These are phyloP conservation scores for Asobara japonica DNA, from an alignment of 1,140 invertebrate genomes.

Conservation along the genomic window DNA sequence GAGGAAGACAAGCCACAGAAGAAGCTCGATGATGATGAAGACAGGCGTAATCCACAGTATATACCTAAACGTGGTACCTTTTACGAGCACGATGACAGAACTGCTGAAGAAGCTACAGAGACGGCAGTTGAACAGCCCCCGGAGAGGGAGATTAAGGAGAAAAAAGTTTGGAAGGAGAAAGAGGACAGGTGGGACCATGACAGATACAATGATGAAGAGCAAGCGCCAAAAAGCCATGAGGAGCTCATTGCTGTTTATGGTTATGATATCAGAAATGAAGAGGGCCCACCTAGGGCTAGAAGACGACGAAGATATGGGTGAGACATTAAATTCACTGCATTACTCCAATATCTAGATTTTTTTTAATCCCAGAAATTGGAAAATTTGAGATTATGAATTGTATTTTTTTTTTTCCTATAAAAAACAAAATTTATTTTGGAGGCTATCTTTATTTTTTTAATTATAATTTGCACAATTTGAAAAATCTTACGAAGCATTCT, in stretches of 20 bases:
- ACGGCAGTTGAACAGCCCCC: slow-evolving; percentile 53
- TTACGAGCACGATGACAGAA: slow-evolving; percentile 95
- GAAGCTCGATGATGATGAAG: slow-evolving; percentile 91
- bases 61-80: slow-evolving; percentile 96
- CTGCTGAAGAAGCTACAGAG: slow-evolving; percentile 73
- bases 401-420: slow-evolving; percentile 34
- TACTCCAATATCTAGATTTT: too few relatives aligned
- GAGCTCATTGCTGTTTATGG: slow-evolving; percentile 91
- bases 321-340: too few relatives aligned
- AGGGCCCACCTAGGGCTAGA: slow-evolving; percentile 87
- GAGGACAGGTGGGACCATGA: slow-evolving; percentile 91
- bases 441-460: too few relatives aligned
- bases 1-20: slow-evolving; percentile 70
- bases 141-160: slow-evolving; percentile 65
- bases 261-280: slow-evolving; percentile 93
- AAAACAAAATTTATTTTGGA: too few relatives aligned
- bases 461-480: too few relatives aligned
- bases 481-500: too few relatives aligned
- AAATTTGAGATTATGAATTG: too few relatives aligned
- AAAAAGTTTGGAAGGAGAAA: slow-evolving; percentile 73
- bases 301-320: slow-evolving; percentile 87
- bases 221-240: slow-evolving; percentile 87
- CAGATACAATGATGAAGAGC: slow-evolving; percentile 81
- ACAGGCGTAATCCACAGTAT: slow-evolving; percentile 95
- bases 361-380: too few relatives aligned